These are phyloP conservation scores for Protobothrops mucrosquamatus DNA, from an alignment of 2,113 vertebrate species.

Conservation along the genomic window DNA sequence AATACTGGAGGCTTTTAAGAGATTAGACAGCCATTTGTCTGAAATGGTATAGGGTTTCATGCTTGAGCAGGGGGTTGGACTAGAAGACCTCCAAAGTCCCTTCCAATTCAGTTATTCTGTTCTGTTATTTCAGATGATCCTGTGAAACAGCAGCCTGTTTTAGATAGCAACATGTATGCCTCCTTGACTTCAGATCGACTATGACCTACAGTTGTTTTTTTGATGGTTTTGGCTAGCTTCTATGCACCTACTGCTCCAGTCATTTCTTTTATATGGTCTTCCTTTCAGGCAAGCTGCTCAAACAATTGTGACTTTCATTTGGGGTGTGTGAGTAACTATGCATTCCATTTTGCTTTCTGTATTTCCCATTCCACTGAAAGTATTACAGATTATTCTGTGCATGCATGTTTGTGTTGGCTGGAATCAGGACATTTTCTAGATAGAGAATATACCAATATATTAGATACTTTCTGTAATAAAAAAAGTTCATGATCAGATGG, in stretches of 20 bases:
- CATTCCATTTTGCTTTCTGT: background rate
- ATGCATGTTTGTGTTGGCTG: background rate
- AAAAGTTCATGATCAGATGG: rapidly evolving
- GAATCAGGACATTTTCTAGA: background rate
- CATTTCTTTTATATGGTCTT: background rate
- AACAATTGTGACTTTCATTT: background rate
- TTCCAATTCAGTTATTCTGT: too few species aligned
- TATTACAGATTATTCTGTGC: background rate
- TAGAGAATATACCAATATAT: background rate
- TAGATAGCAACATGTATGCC: too few species aligned
- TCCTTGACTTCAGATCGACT: too few species aligned
- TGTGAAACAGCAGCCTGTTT: too few species aligned
- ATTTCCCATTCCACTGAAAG: background rate
- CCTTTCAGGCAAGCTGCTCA: background rate
- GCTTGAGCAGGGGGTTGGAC: too few species aligned
- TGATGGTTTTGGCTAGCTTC: background rate
- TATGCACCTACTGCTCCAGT: background rate
- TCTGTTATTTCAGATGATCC: too few species aligned
- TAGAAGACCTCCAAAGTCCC: too few species aligned
- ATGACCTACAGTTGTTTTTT: too few species aligned
- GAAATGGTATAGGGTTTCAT: too few species aligned
- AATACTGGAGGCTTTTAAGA: too few species aligned
- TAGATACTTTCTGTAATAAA: background rate
- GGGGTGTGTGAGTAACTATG: background rate
- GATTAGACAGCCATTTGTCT: too few species aligned